phyloP scores from a whole-genome alignment of 1,140 invertebrate genomes.

The Drosophila lowei region DNA sequence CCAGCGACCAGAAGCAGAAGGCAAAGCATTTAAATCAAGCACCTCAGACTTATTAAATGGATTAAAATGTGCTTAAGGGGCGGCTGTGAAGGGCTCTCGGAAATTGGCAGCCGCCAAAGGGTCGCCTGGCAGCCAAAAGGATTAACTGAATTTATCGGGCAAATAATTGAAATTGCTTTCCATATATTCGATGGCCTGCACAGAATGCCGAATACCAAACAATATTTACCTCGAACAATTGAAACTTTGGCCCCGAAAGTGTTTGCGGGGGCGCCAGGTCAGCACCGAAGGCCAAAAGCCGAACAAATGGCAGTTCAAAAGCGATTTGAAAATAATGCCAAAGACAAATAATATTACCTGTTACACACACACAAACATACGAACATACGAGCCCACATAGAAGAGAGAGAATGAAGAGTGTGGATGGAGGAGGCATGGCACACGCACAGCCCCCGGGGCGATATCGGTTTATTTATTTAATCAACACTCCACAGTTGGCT shows the following conservation, averaged over 20 bases:
- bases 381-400: constrained; percentile 9
- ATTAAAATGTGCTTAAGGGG: constrained; percentile 64
- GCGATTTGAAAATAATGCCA: constrained; percentile 80
- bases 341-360: constrained; percentile 80
- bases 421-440: background rate
- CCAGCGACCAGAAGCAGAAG: constrained; percentile 7
- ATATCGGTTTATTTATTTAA: constrained; percentile 79
- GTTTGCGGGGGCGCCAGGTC: constrained; percentile 27
- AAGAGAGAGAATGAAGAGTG: background rate
- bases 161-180: constrained; percentile 68
- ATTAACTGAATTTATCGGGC: constrained; percentile 58
- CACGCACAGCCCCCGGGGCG: constrained; percentile 48
- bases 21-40: constrained; percentile 66
- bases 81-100: constrained; percentile 37
- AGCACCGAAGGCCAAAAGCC: constrained; percentile 41
- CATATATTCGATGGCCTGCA: constrained; percentile 1
- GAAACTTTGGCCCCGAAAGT: constrained; percentile 56
- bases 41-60: constrained; percentile 57
- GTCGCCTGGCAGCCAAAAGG: constrained; percentile 29
- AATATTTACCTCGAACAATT: constrained; percentile 63
- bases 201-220: constrained; percentile 30
- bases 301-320: constrained; percentile 72
- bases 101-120: constrained; percentile 34
- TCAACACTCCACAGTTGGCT: constrained; percentile 81
- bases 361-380: constrained; percentile 54